Evolutionary conservation across 2,888 invertebrate genomes (phyloP).

Genomic region (Pimpla rufipes): DNA sequence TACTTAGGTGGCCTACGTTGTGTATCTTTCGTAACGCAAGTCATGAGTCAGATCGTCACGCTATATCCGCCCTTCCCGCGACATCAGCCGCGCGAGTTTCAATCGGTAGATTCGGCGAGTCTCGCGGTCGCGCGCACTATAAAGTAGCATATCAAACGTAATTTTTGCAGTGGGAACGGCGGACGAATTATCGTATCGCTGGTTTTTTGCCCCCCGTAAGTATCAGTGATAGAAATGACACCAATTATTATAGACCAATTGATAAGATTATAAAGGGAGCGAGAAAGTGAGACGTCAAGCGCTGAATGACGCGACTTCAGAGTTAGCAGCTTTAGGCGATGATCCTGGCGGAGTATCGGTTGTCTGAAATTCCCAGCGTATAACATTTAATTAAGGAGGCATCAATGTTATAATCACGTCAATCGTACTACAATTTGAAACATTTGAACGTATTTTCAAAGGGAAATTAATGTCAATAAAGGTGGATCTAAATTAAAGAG

Average conservation of each 20-base stretch:
- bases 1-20: conserved; percentile 33
- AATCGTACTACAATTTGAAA: no score
- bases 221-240: conserved; percentile 62
- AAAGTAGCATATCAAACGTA: conserved; percentile 62
- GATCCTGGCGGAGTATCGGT: not conserved
- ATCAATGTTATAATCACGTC: no score
- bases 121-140: conserved; percentile 3
- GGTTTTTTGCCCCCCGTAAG: conserved; percentile 19
- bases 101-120: conserved; percentile 18
- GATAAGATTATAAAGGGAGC: conserved; percentile 49
- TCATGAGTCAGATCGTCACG: not conserved
- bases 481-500: no score
- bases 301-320: not conserved
- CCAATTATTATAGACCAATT: conserved; percentile 63
- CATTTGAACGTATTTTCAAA: no score
- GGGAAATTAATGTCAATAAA: no score
- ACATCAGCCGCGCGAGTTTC: not conserved
- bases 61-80: not conserved
- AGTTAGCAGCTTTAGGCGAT: conserved; percentile 15
- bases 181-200: conserved; percentile 37
- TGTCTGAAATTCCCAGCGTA: no score
- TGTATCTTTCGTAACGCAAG: not conserved
- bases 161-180: conserved; percentile 30
- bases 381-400: no score
- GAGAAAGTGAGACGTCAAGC: conserved; percentile 24